Conservation (phyloP, 1,140 invertebrate species). For the Harlomillsia oculata region DNA sequence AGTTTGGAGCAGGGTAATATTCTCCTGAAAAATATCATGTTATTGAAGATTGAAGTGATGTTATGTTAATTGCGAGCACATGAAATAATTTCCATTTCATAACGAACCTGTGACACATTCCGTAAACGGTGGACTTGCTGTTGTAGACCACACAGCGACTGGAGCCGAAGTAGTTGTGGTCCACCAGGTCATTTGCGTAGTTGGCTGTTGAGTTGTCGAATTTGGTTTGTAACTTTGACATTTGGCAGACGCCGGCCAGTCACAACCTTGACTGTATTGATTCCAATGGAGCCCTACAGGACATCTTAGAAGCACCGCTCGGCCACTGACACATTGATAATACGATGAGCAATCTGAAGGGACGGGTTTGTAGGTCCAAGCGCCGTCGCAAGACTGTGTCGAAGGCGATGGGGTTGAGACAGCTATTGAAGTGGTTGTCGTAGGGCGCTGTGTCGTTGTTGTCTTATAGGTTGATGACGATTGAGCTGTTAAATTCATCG, state of each 20-base stretch:
- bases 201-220: not conserved
- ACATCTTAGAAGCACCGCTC: conserved; percentile 57
- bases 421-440: conserved; percentile 21
- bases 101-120: not conserved
- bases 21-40: conserved; percentile 31
- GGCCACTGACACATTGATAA: conserved; percentile 60
- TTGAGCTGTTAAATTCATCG: conserved; percentile 43
- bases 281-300: conserved; percentile 75
- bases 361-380: conserved; percentile 56
- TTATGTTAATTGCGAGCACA: too few species aligned
- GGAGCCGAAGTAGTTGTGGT: conserved; percentile 26
- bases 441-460: conserved; percentile 14
- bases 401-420: conserved; percentile 25
- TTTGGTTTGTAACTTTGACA: conserved; percentile 44
- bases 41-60: too few species aligned
- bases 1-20: conserved; percentile 34
- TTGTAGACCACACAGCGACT: conserved; percentile 12
- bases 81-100: too few species aligned
- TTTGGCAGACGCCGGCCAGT: conserved; percentile 64
- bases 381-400: conserved; percentile 46
- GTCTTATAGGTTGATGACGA: conserved; percentile 41
- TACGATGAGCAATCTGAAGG: conserved; percentile 62
- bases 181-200: not conserved
- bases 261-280: conserved; percentile 52
- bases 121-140: conserved; percentile 26